Evolutionary conservation across 1,140 invertebrate species (phyloP).

Genomic region (Drosophila yakuba): DNA sequence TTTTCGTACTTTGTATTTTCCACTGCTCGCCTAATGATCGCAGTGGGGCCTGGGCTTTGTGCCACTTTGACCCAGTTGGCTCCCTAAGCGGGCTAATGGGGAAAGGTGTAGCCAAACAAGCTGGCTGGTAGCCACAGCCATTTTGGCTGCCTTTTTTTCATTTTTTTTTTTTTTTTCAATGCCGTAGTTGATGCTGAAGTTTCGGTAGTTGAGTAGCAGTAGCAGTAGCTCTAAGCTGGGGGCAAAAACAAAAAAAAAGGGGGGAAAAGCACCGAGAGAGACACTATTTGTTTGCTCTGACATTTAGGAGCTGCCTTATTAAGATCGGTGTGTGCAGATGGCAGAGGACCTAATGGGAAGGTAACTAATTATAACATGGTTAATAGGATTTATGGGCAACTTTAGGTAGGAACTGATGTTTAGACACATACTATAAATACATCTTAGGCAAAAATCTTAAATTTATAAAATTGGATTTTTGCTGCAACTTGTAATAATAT

Average conservation of each 20-base stretch:
- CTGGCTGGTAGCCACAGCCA: slow-evolving; percentile 20
- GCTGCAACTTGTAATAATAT: too few species aligned
- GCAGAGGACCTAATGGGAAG: background rate
- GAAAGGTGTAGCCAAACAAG: slow-evolving; percentile 46
- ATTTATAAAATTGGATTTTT: too few species aligned
- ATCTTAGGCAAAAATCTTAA: too few species aligned
- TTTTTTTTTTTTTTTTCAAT: slow-evolving; percentile 34
- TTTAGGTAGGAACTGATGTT: too few species aligned
- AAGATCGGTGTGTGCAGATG: slow-evolving; percentile 18
- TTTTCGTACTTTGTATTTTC: slow-evolving; percentile 21
- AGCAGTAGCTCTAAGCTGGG: slow-evolving; percentile 19
- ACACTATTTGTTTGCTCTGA: slow-evolving; percentile 46
- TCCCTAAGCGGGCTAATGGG: slow-evolving; percentile 44
- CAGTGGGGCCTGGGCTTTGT: slow-evolving; percentile 34
- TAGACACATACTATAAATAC: too few species aligned
- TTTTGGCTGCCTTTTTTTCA: slow-evolving; percentile 14
- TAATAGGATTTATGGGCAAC: background rate
- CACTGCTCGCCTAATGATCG: slow-evolving; percentile 40
- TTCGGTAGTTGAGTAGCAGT: slow-evolving; percentile 40
- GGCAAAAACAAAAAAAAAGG: background rate
- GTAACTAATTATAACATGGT: slow-evolving; percentile 3
- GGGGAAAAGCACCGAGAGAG: slow-evolving; percentile 18
- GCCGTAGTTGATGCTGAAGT: slow-evolving; percentile 43
- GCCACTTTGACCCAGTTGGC: slow-evolving; percentile 52
- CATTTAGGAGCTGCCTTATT: slow-evolving; percentile 34